Conservation (phyloP, 30 jellyfish, hydroid and myxozoan genomes). For the Aurelia coerulea region DNA sequence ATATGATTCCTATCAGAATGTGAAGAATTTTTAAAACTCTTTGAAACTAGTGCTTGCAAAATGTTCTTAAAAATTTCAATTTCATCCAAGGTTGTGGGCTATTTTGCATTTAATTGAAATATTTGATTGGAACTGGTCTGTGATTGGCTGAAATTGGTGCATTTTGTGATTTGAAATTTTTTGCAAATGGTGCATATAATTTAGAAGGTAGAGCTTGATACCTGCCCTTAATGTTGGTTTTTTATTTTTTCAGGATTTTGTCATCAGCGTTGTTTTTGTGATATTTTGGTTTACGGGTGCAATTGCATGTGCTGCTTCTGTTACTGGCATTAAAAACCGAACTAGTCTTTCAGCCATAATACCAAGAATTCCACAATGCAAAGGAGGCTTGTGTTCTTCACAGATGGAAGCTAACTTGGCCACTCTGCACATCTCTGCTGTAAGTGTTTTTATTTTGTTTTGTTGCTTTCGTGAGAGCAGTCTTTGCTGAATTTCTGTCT, state of each 20-base stretch:
- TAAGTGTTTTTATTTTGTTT: conserved; percentile 33
- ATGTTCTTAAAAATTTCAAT: no score
- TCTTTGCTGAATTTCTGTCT: neutral
- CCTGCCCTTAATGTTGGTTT: neutral
- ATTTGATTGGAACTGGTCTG: no score
- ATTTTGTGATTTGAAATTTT: no score
- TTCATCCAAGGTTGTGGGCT: no score
- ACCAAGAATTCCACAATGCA: conserved; percentile 19
- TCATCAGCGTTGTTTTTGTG: conserved; percentile 77
- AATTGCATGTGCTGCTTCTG: conserved; percentile 86
- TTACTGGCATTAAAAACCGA: conserved; percentile 67
- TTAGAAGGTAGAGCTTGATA: no score
- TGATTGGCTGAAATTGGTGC: no score
- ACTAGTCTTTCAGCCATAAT: conserved; percentile 53
- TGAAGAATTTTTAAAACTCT: no score
- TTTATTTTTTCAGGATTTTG: conserved; percentile 75
- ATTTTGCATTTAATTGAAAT: no score
- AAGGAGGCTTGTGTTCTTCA: conserved; percentile 18
- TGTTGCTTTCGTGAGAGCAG: neutral
- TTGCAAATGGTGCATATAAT: no score
- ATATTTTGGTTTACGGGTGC: conserved; percentile 88
- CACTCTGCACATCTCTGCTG: conserved; percentile 79
- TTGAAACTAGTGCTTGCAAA: no score
- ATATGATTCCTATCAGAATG: no score
- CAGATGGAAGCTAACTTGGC: conserved; percentile 73